These are phyloP conservation scores for Anisognathus igniventris DNA, from an alignment of 2,797 vertebrate genomes.

Conservation along the genomic window DNA sequence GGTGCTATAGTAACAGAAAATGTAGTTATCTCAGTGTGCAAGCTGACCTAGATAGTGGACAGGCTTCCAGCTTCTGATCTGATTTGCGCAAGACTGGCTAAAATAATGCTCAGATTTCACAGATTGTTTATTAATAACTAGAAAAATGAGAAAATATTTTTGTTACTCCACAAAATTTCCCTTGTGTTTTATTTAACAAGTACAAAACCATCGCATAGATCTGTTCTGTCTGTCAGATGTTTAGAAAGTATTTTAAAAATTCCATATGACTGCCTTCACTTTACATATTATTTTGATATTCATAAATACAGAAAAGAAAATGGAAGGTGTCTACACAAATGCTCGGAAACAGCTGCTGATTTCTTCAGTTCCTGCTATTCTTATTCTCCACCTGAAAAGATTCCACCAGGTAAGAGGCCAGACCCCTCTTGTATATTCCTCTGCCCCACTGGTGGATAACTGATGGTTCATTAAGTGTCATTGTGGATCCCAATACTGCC, in stretches of 20 bases:
- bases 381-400: constrained; percentile 95
- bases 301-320: constrained; percentile 81
- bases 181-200: not conserved
- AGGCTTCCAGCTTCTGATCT: not conserved
- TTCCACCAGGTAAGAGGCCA: constrained; percentile 89
- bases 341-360: constrained; percentile 95
- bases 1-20: not conserved
- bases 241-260: not conserved
- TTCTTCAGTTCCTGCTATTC: constrained; percentile 88
- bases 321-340: constrained; percentile 91
- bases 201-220: not conserved
- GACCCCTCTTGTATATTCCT: not conserved
- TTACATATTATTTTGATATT: not conserved
- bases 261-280: not conserved
- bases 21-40: not conserved
- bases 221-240: not conserved
- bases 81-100: not conserved
- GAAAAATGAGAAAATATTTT: not conserved
- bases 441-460: not conserved
- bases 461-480: not conserved
- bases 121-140: not conserved
- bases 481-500: not conserved
- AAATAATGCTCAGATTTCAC: not conserved
- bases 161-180: not conserved
- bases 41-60: not conserved